phyloP scores from a whole-genome alignment of 2,797 vertebrate genomes.

The Pseudochromis fuscus region DNA sequence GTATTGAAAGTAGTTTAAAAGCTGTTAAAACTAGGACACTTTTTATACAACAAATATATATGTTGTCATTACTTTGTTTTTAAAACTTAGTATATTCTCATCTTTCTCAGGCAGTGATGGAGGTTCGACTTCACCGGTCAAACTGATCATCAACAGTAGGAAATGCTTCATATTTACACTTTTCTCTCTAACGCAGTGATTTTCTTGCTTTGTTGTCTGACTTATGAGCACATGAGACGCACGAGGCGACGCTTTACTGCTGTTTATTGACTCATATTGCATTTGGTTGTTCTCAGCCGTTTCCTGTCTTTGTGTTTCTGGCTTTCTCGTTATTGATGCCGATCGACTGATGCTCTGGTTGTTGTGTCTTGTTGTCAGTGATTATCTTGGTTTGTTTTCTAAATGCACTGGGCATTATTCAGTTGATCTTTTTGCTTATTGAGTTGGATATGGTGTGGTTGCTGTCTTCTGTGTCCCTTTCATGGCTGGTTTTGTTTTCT shows the following conservation, averaged over 20 bases:
- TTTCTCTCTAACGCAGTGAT: background rate
- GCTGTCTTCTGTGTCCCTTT: background rate
- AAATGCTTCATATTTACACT: background rate
- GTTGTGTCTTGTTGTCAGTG: too few species aligned
- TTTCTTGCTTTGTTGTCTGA: background rate
- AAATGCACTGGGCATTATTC: too few species aligned
- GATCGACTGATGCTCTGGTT: too few species aligned
- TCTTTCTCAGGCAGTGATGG: conserved; percentile 8
- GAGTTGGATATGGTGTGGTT: too few species aligned
- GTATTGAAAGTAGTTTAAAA: too few species aligned
- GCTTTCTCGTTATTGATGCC: too few species aligned
- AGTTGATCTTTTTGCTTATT: too few species aligned
- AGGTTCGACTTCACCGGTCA: background rate
- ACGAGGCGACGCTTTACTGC: background rate
- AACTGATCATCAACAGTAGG: background rate
- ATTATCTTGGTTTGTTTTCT: background rate
- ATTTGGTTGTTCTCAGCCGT: too few species aligned
- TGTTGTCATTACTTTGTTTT: background rate
- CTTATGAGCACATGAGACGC: background rate
- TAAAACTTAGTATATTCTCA: too few species aligned
- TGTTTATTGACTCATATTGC: background rate
- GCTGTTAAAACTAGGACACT: too few species aligned
- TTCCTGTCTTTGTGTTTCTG: too few species aligned
- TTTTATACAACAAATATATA: background rate
- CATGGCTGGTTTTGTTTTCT: background rate